Percentiles rank a stretch among this genome's conserved stretches.
phyloP scores from a whole-genome alignment of 2,888 invertebrate species.

The Epinotia brunnichana region DNA sequence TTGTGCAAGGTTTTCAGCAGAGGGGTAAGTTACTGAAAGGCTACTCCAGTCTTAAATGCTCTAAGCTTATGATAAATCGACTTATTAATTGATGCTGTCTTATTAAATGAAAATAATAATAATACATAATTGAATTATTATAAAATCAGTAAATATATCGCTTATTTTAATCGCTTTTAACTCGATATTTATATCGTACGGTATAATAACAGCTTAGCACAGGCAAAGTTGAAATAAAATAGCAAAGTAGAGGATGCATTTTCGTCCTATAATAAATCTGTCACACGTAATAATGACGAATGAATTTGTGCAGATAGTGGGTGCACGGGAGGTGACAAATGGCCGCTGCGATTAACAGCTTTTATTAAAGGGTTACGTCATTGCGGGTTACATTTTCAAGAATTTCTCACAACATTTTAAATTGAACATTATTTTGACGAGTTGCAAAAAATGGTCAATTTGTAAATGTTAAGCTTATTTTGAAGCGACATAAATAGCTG shows the following conservation, averaged over 20 bases:
- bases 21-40: too few species aligned
- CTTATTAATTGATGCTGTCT: too few species aligned
- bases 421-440: background rate
- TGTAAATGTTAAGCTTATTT: too few species aligned
- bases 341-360: conserved; percentile 14
- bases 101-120: too few species aligned
- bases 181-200: background rate
- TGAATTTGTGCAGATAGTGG: conserved; percentile 25
- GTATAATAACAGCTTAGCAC: background rate
- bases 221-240: conserved; percentile 7
- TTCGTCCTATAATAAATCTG: conserved; percentile 33
- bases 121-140: too few species aligned
- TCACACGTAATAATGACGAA: conserved; percentile 37
- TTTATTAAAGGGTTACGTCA: conserved; percentile 13
- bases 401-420: background rate
- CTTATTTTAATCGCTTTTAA: background rate
- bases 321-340: conserved; percentile 19
- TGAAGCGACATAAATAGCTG: too few species aligned
- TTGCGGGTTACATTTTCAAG: background rate
- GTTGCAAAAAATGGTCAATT: too few species aligned
- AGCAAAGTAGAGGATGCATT: background rate
- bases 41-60: too few species aligned
- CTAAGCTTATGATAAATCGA: too few species aligned
- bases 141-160: background rate
- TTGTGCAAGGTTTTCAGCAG: too few species aligned